Base-by-base conservation (phyloP, 1,140 invertebrate genomes). In the Tyrophagus putrescentiae region DNA sequence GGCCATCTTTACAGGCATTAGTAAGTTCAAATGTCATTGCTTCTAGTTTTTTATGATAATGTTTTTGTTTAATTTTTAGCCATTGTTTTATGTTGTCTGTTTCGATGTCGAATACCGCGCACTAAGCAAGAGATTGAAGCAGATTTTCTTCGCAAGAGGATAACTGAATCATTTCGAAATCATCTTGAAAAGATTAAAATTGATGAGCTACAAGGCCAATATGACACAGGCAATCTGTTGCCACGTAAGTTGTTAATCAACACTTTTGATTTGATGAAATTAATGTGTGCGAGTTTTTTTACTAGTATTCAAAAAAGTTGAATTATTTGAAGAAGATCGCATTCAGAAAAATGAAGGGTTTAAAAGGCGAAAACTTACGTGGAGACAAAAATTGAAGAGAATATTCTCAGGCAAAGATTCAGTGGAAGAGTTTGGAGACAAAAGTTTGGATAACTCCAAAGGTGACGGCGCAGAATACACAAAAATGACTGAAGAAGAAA, bases 61-160 rank as follows among this genome's bases (percentile, higher is more conserved):
- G 18, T 56, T 6, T 21, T 36, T 73, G 27, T 36, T 31, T 16
- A 42, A 44, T 74, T 45, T 71, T n/a, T 70, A 66, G 71, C 84
- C 48, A 81, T 91, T 58, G 79, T 85, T 63, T 69, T 90, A 48
- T 91, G 87, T 67, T 91, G 87, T 67, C 88, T 87, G 66, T 78
- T 87, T 50, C 81, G 83, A 58, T 87, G 89, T 68, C 79, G 88
- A 29, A 83, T 93, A 64, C 88, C 88, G 1, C 76, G 87, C 27
- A 92, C 87, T 0, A 92, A 91, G 69, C 87, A 92, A 71, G 86
- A 92, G 71, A 92, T 93, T 52, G 87, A 92, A 70, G 87, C 85
- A 0, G 85, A 93, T 72, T 88, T 85, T 71, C 79, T 85, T 63
- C 75, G 88, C 4, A 82, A 85, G 65, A 83, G 83, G 70, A 80